A percentile compares a stretch with the other conserved stretches of the same genome.
These are phyloP conservation scores for Peromyscus melanophrys DNA, from an alignment of 2,797 vertebrate genomes.

Conservation along the genomic window DNA sequence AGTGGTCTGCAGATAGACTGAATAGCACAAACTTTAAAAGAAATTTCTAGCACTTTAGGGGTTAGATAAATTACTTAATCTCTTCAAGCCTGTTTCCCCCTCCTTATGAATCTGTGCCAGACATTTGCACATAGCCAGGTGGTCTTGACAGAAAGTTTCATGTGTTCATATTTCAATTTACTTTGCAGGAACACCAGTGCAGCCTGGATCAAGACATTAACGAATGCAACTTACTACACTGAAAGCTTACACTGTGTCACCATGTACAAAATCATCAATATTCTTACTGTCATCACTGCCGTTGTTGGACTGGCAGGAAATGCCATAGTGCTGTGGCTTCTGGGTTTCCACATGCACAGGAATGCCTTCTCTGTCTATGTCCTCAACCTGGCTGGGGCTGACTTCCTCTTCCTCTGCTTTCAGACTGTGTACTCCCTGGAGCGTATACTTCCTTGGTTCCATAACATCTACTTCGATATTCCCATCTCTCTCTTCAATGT, in stretches of 20 bases:
- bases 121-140: not conserved
- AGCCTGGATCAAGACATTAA: not conserved
- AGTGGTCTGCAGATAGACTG: not conserved
- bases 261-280: rapidly evolving
- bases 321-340: not conserved
- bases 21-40: not conserved
- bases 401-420: constrained; percentile 39
- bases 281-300: not conserved
- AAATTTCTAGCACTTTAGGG: not conserved
- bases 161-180: not conserved
- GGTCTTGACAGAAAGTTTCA: not conserved
- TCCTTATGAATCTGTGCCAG: not conserved
- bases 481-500: too few species aligned
- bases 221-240: not conserved
- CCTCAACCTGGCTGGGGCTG: constrained; percentile 57
- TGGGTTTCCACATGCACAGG: not conserved
- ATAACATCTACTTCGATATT: too few species aligned
- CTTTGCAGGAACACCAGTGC: not conserved
- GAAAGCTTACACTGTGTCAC: rapidly evolving
- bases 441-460: too few species aligned
- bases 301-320: not conserved
- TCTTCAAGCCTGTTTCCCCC: not conserved
- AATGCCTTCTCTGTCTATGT: constrained; percentile 27
- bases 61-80: not conserved
- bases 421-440: not conserved